These are phyloP conservation scores for Anthopleura xanthogrammica DNA, from an alignment of 92 coral and sea anemone genomes.

Conservation along the genomic window DNA sequence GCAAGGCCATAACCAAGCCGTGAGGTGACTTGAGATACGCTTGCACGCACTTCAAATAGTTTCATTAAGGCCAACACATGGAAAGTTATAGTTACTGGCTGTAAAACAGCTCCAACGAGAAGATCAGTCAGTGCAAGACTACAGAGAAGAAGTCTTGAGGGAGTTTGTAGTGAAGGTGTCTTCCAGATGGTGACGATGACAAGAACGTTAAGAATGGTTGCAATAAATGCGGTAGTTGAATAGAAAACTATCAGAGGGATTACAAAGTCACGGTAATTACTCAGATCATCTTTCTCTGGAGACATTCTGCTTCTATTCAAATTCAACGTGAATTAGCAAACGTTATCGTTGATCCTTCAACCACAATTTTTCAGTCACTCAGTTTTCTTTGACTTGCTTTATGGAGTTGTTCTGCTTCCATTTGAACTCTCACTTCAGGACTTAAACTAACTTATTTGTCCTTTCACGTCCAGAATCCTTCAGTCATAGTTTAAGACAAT, in stretches of 20 bases:
- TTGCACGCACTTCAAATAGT: not conserved
- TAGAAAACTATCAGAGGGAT: not conserved
- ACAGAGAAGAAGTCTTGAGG: not conserved
- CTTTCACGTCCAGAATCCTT: too few relatives aligned
- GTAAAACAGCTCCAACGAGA: not conserved
- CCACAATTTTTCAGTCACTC: too few relatives aligned
- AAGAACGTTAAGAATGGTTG: not conserved
- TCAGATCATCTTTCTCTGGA: too few relatives aligned
- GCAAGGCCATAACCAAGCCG: not conserved
- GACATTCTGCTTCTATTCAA: too few relatives aligned
- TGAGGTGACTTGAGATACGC: not conserved
- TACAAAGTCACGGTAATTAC: not conserved
- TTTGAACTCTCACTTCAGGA: too few relatives aligned
- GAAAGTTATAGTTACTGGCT: not conserved
- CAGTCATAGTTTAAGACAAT: too few relatives aligned
- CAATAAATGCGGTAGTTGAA: not conserved
- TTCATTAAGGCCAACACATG: not conserved
- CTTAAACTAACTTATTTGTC: too few relatives aligned
- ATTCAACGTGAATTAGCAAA: too few relatives aligned
- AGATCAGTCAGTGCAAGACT: slow-evolving; percentile 12
- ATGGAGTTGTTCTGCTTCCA: too few relatives aligned
- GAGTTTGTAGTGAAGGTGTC: slow-evolving; percentile 7
- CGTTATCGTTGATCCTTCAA: too few relatives aligned
- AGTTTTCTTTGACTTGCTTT: too few relatives aligned
- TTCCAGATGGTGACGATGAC: not conserved